These are phyloP conservation scores for Gobius niger DNA, from an alignment of 2,113 vertebrate genomes.

Conservation along the genomic window DNA sequence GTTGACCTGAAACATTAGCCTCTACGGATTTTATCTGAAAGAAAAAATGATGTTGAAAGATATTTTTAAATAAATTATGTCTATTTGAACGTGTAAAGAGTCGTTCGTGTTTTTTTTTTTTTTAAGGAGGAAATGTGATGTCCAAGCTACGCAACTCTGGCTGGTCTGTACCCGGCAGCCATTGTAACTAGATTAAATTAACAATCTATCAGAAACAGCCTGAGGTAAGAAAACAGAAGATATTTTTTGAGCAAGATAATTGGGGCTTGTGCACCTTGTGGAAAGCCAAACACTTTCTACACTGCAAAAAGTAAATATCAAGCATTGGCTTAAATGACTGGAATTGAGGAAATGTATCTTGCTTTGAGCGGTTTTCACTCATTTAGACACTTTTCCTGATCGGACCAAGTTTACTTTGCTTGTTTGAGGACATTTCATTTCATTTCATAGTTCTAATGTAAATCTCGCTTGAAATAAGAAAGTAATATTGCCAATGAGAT, in stretches of 20 bases:
- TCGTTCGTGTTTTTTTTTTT: background rate
- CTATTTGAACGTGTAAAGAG: background rate
- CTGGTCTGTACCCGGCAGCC: background rate
- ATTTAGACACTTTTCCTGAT: too few species aligned
- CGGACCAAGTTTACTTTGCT: too few species aligned
- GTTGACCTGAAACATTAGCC: conserved; percentile 18
- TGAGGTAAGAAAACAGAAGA: background rate
- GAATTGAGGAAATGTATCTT: too few species aligned
- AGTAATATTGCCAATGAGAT: too few species aligned
- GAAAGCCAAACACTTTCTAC: background rate
- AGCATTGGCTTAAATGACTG: too few species aligned
- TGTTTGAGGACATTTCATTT: too few species aligned
- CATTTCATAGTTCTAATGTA: too few species aligned
- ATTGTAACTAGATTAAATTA: conserved; percentile 9
- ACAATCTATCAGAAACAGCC: conserved; percentile 8
- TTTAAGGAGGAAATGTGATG: background rate
- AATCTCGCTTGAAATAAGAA: too few species aligned
- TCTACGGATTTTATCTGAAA: conserved; percentile 10
- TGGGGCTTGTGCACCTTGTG: background rate
- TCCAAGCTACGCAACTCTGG: background rate
- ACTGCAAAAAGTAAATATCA: too few species aligned
- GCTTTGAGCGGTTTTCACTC: too few species aligned
- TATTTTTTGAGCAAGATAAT: background rate
- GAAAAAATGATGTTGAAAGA: conserved; percentile 22
- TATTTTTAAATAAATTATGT: conserved; percentile 7